Percentiles rank a stretch among this genome's conserved stretches.
Conservation (phyloP, 1,140 invertebrate genomes). For the Temnothorax curvispinosus region DNA sequence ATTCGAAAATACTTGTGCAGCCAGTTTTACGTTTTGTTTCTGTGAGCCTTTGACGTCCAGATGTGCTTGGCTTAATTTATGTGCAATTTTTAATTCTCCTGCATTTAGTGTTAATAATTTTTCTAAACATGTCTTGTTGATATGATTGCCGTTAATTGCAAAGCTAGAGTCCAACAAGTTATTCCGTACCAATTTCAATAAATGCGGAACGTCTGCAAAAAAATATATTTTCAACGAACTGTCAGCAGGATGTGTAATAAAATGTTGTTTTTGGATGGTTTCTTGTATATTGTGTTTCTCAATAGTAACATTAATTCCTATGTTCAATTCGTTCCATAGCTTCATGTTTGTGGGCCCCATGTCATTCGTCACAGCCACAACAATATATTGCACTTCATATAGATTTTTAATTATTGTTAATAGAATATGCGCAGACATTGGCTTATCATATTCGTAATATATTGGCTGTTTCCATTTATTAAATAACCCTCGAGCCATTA, state of each 20-base stretch:
- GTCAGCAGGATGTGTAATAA: not conserved
- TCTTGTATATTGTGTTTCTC: not conserved
- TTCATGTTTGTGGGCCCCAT: not conserved
- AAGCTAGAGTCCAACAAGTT: not conserved
- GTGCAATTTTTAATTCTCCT: conserved; percentile 7
- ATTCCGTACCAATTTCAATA: not conserved
- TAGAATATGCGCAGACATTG: not conserved
- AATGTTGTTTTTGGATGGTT: not conserved
- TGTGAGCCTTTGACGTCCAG: not conserved
- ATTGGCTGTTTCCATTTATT: conserved; percentile 15
- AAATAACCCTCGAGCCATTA: conserved; percentile 1
- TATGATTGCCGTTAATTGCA: not conserved
- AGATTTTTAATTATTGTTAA: not conserved
- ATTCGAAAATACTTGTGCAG: not conserved
- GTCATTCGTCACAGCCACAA: not conserved
- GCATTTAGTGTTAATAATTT: conserved; percentile 1
- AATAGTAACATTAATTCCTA: not conserved
- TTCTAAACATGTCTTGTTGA: not conserved
- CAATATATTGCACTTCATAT: not conserved
- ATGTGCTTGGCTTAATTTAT: conserved; percentile 16
- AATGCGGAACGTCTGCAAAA: not conserved
- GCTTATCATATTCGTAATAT: conserved; percentile 8
- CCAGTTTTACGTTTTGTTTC: not conserved
- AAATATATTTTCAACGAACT: not conserved
- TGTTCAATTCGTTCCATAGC: not conserved